These are phyloP conservation scores for Myotis vivesi DNA, from an alignment of 2,797 vertebrate species.

Conservation along the genomic window DNA sequence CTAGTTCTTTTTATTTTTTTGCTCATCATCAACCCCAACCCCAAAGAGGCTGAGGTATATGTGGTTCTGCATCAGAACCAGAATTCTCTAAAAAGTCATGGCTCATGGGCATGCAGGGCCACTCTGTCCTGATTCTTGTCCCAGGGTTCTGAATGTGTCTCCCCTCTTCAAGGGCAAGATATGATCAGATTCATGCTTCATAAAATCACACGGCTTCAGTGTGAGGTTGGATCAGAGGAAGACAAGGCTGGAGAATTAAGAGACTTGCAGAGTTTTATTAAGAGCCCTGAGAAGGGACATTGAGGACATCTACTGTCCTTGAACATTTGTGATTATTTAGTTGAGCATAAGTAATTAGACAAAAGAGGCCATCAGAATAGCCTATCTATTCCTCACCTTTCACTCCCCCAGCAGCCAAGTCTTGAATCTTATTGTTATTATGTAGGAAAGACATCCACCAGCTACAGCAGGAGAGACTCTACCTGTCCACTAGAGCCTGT, in stretches of 20 bases:
- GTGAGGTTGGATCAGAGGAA: background rate
- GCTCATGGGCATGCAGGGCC: background rate
- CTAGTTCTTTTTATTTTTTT: conserved; percentile 5
- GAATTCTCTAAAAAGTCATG: background rate
- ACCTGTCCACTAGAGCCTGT: background rate
- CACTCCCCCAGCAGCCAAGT: background rate
- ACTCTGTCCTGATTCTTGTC: background rate
- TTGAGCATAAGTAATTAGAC: background rate
- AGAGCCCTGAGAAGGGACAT: background rate
- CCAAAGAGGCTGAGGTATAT: background rate
- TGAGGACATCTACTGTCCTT: background rate
- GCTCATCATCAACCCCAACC: background rate
- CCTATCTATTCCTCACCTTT: background rate
- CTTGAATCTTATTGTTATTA: background rate
- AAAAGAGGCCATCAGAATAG: background rate
- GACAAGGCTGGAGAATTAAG: background rate
- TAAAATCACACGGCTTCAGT: background rate
- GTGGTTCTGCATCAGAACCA: background rate
- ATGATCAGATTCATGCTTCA: background rate
- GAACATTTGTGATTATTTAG: background rate
- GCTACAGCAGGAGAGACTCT: background rate
- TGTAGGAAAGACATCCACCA: background rate
- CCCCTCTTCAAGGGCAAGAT: background rate
- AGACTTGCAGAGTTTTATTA: background rate
- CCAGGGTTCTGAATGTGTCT: background rate